Evolutionary conservation across 1,140 invertebrate genomes (phyloP).

Genomic region (Pectinophora gossypiella): DNA sequence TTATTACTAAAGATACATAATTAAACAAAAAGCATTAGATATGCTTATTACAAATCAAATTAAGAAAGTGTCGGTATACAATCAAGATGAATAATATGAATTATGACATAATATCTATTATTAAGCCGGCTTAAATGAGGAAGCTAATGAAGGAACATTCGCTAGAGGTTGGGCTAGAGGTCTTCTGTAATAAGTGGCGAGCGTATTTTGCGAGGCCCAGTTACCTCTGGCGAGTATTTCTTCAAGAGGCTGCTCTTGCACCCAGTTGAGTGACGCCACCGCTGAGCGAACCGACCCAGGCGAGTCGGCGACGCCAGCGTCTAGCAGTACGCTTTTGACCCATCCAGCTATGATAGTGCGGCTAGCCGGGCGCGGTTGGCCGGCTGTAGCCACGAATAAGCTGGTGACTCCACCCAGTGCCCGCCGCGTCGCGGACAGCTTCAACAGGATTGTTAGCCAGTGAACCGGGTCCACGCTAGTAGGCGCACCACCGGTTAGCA

Average conservation of each 20-base stretch:
- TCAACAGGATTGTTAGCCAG: not conserved
- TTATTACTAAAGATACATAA: no score
- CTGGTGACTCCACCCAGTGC: not conserved
- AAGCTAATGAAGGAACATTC: not conserved
- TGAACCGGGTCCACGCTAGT: not conserved
- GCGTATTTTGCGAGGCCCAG: not conserved
- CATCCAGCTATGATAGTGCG: constrained; percentile 32
- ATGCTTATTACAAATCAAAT: no score
- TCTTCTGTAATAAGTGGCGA: not conserved
- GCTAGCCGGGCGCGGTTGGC: constrained; percentile 22
- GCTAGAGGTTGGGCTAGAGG: not conserved
- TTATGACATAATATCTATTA: no score
- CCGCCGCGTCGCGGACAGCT: not conserved
- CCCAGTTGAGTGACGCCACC: not conserved
- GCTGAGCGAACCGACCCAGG: constrained; percentile 13
- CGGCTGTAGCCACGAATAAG: constrained; percentile 13
- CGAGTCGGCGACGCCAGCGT: constrained; percentile 15
- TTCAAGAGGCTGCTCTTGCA: not conserved
- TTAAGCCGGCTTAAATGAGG: no score
- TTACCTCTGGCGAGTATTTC: constrained; percentile 4
- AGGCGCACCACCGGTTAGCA: not conserved
- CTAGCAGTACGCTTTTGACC: constrained; percentile 19
- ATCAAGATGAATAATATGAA: no score
- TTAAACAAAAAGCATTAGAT: no score
- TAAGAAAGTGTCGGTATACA: no score